Base-by-base conservation (phyloP, 2,888 invertebrate genomes). In the Minunthozetes semirufus region DNA sequence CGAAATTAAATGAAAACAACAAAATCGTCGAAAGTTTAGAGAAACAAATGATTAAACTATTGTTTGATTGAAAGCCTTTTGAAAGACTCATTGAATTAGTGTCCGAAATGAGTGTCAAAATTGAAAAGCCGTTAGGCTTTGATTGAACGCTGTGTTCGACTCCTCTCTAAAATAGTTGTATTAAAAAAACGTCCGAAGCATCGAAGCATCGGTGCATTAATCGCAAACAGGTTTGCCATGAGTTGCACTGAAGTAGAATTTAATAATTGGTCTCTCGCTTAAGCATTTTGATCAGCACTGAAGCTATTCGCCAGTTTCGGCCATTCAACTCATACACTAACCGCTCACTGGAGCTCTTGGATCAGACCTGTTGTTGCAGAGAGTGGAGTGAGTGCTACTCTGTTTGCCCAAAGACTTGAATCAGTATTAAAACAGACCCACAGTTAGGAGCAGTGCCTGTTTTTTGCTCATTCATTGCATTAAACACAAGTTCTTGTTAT, bases 221-320 rank as follows among this genome's bases (percentile, higher is more conserved):
- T 70, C 38, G 19, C 46, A 70, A 70, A 46, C 70, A 70, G 70
- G 46, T 70, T 70, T 17, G n/a, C 11, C 33, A 33, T 42, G 42
- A 42, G 42, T 38, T 66, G 59, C 13, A 59, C 13, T 48, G 25
- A 17, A 70, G 15, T 70, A 27, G 46, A 70, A 19, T 70, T 27
- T 70, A 70, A 70, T 70, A 70, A 70, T 70, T 70, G 70, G 70
- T 46, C 46, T 46, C 70, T 46, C 29, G 48, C 19, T 70, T 42
- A 48, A 70, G 27, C 70, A 25, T 70, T 70, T 22, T 70, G 48
- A 70, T 70, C 70, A 70, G 70, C 42, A 22, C 48, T 66, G 38
- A 38, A 19, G 38, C 42, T 66, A 38, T 66, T 33, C 19, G 48
- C 46, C 25, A 27, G 42, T 38, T 70, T 70, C 25, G 70, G 70